Percentiles rank a stretch among this genome's conserved stretches.
These are phyloP conservation scores for Diorhabda elongata DNA, from an alignment of 1,140 invertebrate species.

Conservation along the genomic window DNA sequence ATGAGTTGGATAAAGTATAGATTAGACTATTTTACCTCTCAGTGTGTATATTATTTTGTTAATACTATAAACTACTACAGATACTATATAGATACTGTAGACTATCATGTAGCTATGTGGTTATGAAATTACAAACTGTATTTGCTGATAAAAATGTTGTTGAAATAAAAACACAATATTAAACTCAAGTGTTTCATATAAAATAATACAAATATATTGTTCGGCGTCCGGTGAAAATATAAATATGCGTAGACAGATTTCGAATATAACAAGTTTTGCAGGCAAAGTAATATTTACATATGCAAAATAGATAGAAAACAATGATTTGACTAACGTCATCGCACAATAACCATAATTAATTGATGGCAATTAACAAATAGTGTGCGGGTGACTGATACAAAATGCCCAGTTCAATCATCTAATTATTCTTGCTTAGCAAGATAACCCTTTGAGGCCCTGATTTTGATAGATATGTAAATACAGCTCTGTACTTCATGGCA, in stretches of 20 bases:
- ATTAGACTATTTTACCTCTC: too few species aligned
- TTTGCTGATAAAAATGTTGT: too few species aligned
- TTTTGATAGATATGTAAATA: slow-evolving; percentile 47
- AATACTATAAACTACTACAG: too few species aligned
- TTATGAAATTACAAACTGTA: too few species aligned
- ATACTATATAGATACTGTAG: too few species aligned
- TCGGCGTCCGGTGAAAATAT: background rate
- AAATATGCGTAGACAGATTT: background rate
- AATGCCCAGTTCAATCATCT: slow-evolving; percentile 46
- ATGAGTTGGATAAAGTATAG: too few species aligned
- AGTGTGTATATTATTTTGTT: too few species aligned
- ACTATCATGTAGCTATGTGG: too few species aligned
- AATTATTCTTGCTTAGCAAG: slow-evolving; percentile 43
- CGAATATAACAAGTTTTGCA: background rate
- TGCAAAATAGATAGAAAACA: slow-evolving; percentile 32
- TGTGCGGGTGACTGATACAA: slow-evolving; percentile 47
- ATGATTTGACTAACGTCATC: slow-evolving; percentile 32
- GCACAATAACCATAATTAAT: slow-evolving; percentile 41
- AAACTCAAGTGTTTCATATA: too few species aligned
- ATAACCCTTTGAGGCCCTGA: slow-evolving; percentile 44
- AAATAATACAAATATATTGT: too few species aligned
- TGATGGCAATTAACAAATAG: slow-evolving; percentile 45
- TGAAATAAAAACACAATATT: too few species aligned
- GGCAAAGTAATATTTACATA: slow-evolving; percentile 24
- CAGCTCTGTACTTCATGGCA: slow-evolving; percentile 12